Percentiles rank a stretch among this genome's conserved stretches.
These are phyloP conservation scores for Achlya flavicornis DNA, from an alignment of 2,888 invertebrate species.

Conservation along the genomic window DNA sequence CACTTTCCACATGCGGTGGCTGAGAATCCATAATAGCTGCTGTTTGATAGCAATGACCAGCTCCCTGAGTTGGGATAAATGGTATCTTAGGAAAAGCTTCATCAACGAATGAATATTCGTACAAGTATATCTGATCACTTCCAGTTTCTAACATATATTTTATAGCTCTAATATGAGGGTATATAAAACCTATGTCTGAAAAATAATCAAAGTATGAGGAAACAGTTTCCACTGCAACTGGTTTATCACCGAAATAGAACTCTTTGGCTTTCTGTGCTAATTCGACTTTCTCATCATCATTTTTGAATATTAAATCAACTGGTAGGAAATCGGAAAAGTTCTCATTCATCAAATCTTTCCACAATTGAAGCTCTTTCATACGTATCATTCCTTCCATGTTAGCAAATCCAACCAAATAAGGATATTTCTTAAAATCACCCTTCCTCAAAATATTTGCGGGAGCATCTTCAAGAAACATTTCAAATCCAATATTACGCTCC, in stretches of 20 bases:
- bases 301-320: slow-evolving; percentile 50
- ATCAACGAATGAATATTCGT: slow-evolving; percentile 53
- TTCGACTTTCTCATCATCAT: slow-evolving; percentile 40
- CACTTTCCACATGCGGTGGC: slow-evolving; percentile 13
- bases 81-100: slow-evolving; percentile 35
- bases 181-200: slow-evolving; percentile 58
- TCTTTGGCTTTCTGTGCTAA: slow-evolving; percentile 45
- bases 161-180: slow-evolving; percentile 40
- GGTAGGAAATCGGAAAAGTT: slow-evolving; percentile 59
- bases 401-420: slow-evolving; percentile 54
- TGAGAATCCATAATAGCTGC: slow-evolving; percentile 33
- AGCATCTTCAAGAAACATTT: slow-evolving; percentile 44
- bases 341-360: slow-evolving; percentile 51
- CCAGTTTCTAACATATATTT: slow-evolving; percentile 47
- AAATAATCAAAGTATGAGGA: slow-evolving; percentile 52
- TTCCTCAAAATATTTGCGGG: slow-evolving; percentile 50
- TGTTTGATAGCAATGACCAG: slow-evolving; percentile 48
- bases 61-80: slow-evolving; percentile 42
- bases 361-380: slow-evolving; percentile 34
- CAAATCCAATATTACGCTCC: slow-evolving; percentile 40
- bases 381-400: slow-evolving; percentile 48
- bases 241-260: slow-evolving; percentile 53
- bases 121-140: slow-evolving; percentile 54
- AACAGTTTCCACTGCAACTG: slow-evolving; percentile 38
- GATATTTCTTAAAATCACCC: slow-evolving; percentile 46